phyloP scores from a whole-genome alignment of 2,113 vertebrate species.

The Trochalopteron elliotii region DNA sequence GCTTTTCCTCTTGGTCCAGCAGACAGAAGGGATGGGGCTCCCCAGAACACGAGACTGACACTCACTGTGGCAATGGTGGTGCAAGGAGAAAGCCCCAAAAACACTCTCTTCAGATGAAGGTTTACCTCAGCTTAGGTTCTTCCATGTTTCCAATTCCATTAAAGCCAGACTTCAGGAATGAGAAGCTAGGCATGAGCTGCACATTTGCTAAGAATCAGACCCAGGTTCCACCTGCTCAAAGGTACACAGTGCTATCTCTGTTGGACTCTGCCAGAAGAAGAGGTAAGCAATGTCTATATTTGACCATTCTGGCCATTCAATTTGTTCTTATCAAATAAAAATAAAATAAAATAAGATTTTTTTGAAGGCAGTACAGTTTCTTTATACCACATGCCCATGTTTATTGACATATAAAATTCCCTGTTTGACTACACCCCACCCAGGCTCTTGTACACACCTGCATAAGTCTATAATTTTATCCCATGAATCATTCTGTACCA shows the following conservation, averaged over 20 bases:
- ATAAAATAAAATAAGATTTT: neutral
- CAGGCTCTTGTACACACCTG: conserved; percentile 75
- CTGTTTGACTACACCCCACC: conserved; percentile 68
- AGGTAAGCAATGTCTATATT: neutral
- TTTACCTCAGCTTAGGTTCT: neutral
- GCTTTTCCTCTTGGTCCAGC: neutral
- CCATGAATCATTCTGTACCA: conserved; percentile 74
- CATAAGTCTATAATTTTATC: conserved; percentile 74
- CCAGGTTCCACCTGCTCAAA: neutral
- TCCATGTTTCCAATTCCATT: neutral
- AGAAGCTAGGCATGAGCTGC: neutral
- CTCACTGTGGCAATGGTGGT: neutral
- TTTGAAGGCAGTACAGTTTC: conserved; percentile 24
- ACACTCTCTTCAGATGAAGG: neutral
- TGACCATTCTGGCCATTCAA: neutral
- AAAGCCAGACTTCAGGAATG: neutral
- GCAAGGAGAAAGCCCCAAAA: neutral
- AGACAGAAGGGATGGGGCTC: neutral
- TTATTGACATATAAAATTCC: conserved; percentile 61
- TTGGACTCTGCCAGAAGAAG: neutral
- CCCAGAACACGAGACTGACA: neutral
- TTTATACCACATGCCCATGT: conserved; percentile 36
- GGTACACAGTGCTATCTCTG: neutral
- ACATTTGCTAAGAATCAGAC: neutral
- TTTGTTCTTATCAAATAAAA: conserved; percentile 50